Evolutionary conservation across 2,797 vertebrate genomes (phyloP).

Genomic region (Thripadectes ignobilis): DNA sequence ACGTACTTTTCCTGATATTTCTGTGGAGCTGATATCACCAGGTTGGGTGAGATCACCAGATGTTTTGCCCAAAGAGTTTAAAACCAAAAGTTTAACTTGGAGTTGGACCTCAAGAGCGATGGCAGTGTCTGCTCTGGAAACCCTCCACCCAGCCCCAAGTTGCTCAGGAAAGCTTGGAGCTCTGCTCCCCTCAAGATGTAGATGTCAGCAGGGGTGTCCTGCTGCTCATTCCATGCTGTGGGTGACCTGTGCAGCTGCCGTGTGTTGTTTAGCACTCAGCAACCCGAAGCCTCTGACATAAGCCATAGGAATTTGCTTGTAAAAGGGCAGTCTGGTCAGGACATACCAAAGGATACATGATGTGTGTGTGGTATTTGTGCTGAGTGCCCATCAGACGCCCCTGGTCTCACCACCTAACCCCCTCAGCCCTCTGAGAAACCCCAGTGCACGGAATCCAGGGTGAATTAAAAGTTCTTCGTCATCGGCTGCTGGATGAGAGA

Average conservation of each 20-base stretch:
- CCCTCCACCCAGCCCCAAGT: background rate
- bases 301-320: background rate
- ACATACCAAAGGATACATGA: background rate
- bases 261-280: background rate
- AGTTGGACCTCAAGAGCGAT: background rate
- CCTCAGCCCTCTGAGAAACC: background rate
- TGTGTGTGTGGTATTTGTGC: background rate
- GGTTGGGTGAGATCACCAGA: background rate
- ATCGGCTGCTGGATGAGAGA: background rate
- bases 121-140: background rate
- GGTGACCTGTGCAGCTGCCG: background rate
- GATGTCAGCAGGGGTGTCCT: background rate
- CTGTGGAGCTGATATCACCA: background rate
- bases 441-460: background rate
- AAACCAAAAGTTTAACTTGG: background rate
- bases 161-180: background rate
- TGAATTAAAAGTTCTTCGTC: background rate
- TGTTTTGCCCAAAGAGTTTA: background rate
- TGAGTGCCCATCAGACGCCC: background rate
- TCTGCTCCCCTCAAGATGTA: background rate
- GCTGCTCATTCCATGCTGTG: background rate
- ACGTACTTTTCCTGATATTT: background rate
- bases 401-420: background rate
- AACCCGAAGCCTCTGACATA: background rate
- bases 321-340: background rate